A percentile compares a stretch with the other conserved stretches of the same genome.
phyloP scores from a whole-genome alignment of 2,888 invertebrate species.

The Eulithis prunata region DNA sequence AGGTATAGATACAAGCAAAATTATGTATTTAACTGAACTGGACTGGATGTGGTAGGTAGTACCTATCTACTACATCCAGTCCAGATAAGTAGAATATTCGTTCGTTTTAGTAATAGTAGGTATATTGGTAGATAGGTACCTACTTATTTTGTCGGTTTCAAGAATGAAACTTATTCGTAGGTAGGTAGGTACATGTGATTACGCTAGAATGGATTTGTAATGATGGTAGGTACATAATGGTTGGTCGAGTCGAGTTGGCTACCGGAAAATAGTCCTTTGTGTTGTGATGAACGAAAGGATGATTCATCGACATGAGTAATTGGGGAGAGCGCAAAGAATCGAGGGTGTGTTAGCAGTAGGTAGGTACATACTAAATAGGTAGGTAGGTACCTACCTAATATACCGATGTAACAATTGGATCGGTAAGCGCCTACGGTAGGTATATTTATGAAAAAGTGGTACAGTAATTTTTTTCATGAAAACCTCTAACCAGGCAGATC shows the following conservation, averaged over 20 bases:
- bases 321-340: slow-evolving; percentile 50
- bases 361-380: background rate
- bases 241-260: slow-evolving; percentile 33
- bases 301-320: slow-evolving; percentile 74
- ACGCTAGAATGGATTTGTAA: background rate
- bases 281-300: slow-evolving; percentile 69
- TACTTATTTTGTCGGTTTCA: background rate
- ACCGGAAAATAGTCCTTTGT: slow-evolving; percentile 65
- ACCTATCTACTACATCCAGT: too few species aligned
- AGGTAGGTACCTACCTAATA: too few species aligned
- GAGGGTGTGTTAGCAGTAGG: slow-evolving; percentile 23
- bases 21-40: too few species aligned
- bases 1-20: background rate
- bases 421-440: too few species aligned
- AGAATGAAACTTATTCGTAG: too few species aligned
- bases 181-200: too few species aligned
- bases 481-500: too few species aligned
- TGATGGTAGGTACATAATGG: background rate
- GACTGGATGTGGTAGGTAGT: too few species aligned
- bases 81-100: background rate
- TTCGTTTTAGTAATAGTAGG: background rate
- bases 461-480: too few species aligned
- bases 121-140: too few species aligned
- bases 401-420: too few species aligned
- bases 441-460: too few species aligned